A percentile compares a stretch with the other conserved stretches of the same genome.
Evolutionary conservation across 2,888 invertebrate genomes (phyloP).

Genomic region (Limnephilus marmoratus): DNA sequence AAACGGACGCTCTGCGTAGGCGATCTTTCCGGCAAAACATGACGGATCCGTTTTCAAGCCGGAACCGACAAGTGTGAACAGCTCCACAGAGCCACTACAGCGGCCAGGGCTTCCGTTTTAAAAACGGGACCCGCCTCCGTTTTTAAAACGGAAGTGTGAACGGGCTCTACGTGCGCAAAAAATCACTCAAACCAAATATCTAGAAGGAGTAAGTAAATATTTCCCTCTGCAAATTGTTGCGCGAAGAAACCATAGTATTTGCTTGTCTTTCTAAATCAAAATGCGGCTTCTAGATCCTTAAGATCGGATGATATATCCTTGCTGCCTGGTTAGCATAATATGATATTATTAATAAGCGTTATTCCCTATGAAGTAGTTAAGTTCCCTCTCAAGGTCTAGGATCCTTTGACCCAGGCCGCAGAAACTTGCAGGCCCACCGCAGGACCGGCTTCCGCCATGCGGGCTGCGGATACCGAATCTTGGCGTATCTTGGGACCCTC

Average conservation of each 20-base stretch:
- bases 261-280: not conserved
- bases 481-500: constrained; percentile 22
- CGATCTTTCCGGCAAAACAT: too few species aligned
- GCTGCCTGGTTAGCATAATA: not conserved
- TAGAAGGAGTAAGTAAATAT: too few species aligned
- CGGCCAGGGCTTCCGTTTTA: too few species aligned
- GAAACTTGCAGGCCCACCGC: constrained; percentile 65
- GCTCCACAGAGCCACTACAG: too few species aligned
- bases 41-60: too few species aligned
- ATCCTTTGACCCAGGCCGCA: constrained; percentile 64
- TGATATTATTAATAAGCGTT: not conserved
- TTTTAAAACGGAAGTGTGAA: too few species aligned
- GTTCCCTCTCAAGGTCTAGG: constrained; percentile 41
- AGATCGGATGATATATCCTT: not conserved
- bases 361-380: constrained; percentile 27
- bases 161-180: too few species aligned
- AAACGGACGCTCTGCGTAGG: too few species aligned
- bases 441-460: constrained; percentile 47
- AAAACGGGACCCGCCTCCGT: too few species aligned
- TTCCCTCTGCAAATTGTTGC: too few species aligned
- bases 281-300: not conserved
- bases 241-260: too few species aligned
- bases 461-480: constrained; percentile 44
- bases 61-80: too few species aligned
- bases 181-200: not conserved